Evolutionary conservation across 64 coral and sea anemone species (phyloP).

Genomic region (Platygyra sinensis): DNA sequence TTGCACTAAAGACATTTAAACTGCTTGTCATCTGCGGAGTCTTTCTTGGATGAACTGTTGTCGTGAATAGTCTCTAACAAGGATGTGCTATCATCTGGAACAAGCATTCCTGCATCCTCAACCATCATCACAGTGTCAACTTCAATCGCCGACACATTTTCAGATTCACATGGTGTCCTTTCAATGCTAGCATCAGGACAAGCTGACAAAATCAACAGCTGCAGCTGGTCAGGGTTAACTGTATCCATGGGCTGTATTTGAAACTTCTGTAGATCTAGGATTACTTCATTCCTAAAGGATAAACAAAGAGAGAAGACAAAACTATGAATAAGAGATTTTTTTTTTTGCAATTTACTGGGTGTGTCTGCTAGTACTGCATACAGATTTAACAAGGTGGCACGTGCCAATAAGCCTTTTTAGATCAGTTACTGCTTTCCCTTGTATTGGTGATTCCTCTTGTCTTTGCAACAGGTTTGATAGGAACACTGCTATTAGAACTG

Average conservation of each 20-base stretch:
- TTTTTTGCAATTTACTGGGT: no score
- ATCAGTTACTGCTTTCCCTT: no score
- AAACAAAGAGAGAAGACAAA: neutral
- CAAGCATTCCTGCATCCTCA: neutral
- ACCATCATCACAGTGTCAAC: neutral
- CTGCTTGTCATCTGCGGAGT: neutral
- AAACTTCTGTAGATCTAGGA: constrained; percentile 40
- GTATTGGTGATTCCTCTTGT: no score
- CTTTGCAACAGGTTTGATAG: no score
- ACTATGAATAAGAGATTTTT: no score
- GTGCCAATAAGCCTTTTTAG: no score
- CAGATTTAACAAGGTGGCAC: no score
- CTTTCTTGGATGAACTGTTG: neutral
- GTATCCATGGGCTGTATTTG: constrained; percentile 40
- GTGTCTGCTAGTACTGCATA: no score
- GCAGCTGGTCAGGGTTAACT: neutral
- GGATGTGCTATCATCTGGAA: neutral
- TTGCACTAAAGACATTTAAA: constrained; percentile 16
- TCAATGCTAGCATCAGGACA: neutral
- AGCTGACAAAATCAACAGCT: constrained; percentile 24
- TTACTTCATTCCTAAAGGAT: constrained; percentile 13
- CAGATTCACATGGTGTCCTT: neutral
- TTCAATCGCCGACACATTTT: neutral
- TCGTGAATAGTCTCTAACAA: neutral
- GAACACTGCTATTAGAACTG: no score